Conservation (phyloP, 2,797 vertebrate genomes). For the Gephyroberyx darwinii region DNA sequence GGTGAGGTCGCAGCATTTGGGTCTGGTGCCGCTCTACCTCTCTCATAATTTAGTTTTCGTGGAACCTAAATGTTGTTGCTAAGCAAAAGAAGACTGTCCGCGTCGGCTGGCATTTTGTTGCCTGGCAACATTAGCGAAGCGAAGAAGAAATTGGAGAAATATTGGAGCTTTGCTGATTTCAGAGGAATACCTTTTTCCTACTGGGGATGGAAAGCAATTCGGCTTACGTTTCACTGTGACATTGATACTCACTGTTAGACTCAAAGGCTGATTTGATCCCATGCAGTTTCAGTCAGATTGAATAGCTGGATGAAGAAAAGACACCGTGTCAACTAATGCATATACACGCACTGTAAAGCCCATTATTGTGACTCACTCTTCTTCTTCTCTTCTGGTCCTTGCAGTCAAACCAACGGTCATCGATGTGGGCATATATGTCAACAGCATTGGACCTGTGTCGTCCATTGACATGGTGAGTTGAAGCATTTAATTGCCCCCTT, state of each 20-base stretch:
- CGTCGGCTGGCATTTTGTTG: constrained; percentile 58
- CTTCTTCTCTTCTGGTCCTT: constrained; percentile 62
- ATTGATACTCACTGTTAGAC: constrained; percentile 22
- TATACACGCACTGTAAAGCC: not conserved
- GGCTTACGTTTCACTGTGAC: constrained; percentile 37
- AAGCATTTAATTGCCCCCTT: not conserved
- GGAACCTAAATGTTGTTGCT: constrained; percentile 35
- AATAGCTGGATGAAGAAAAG: constrained; percentile 2
- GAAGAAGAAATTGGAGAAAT: too few relatives aligned
- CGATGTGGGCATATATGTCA: constrained; percentile 95
- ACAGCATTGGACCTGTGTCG: constrained; percentile 98
- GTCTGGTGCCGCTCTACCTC: constrained; percentile 3
- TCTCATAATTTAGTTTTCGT: constrained; percentile 21
- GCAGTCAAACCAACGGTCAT: constrained; percentile 95
- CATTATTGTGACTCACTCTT: constrained; percentile 19
- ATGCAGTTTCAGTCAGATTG: not conserved
- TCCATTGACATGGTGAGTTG: constrained; percentile 98
- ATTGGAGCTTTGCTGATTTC: constrained; percentile 30
- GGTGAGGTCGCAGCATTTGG: not conserved
- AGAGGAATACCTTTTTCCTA: constrained; percentile 21
- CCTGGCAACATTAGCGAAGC: constrained; percentile 47
- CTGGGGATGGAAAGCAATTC: constrained; percentile 1
- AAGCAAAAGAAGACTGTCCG: constrained; percentile 44
- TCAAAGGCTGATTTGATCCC: constrained; percentile 24
- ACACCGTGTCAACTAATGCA: constrained; percentile 17